Evolutionary conservation across 1,140 invertebrate genomes (phyloP).

Genomic region (Battus philenor): DNA sequence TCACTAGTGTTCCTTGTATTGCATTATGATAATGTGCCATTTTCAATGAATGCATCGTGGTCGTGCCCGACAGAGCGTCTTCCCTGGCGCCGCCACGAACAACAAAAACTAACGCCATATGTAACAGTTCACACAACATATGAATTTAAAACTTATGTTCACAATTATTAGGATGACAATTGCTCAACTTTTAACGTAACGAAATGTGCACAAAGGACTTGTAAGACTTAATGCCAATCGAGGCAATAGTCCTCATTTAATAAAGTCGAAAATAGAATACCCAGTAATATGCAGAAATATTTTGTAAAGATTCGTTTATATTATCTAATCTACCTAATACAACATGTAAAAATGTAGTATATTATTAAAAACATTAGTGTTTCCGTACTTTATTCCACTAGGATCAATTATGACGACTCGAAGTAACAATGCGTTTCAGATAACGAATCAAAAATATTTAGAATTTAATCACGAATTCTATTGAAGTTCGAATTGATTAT

Average conservation of each 20-base stretch:
- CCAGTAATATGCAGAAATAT: conserved; percentile 36
- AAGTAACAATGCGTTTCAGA: conserved; percentile 34
- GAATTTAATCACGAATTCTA: conserved; percentile 42
- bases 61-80: conserved; percentile 36
- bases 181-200: conserved; percentile 6
- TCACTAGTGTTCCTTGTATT: conserved; percentile 51
- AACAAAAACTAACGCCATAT: conserved; percentile 13
- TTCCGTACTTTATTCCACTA: conserved; percentile 27
- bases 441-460: conserved; percentile 47
- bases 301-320: conserved; percentile 16
- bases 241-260: conserved; percentile 29
- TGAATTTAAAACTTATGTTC: conserved; percentile 4
- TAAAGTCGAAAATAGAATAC: conserved; percentile 31
- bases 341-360: conserved; percentile 33
- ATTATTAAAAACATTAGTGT: conserved; percentile 35
- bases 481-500: conserved; percentile 41
- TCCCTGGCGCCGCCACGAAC: conserved; percentile 35
- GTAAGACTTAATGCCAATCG: conserved; percentile 28
- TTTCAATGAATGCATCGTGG: conserved; percentile 47
- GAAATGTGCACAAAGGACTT: conserved; percentile 21
- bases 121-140: neutral
- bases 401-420: conserved; percentile 29
- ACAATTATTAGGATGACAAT: neutral
- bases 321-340: conserved; percentile 29
- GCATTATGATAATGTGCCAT: conserved; percentile 67